A percentile compares a stretch with the other conserved stretches of the same genome.
Conservation (phyloP, 2,113 vertebrate genomes). For the Prochilodus magdalenae region DNA sequence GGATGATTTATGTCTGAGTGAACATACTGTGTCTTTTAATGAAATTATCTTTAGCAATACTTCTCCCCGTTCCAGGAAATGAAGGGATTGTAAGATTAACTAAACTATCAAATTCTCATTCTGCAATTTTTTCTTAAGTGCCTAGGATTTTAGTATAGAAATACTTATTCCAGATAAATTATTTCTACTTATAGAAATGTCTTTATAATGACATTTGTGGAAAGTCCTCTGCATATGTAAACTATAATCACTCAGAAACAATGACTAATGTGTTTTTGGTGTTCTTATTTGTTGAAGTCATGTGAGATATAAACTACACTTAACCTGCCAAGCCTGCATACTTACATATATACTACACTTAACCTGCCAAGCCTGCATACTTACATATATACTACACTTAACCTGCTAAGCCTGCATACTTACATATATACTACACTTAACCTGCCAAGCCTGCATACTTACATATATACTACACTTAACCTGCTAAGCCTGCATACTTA, state of each 20-base stretch:
- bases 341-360: background rate
- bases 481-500: no score
- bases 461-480: no score
- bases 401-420: no score
- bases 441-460: no score
- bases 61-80: conserved; percentile 29
- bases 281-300: background rate
- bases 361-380: background rate
- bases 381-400: no score
- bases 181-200: no score
- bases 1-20: conserved; percentile 55
- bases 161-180: background rate
- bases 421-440: no score
- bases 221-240: background rate
- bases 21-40: conserved; percentile 56
- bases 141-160: background rate
- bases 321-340: background rate
- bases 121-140: conserved; percentile 5
- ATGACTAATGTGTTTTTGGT: background rate
- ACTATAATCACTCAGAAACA: background rate
- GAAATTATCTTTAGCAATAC: conserved; percentile 53
- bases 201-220: background rate
- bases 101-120: conserved; percentile 40
- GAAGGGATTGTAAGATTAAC: conserved; percentile 33
- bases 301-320: no score